Conservation (phyloP, 2,113 vertebrate genomes). For the Collichthys lucidus region DNA sequence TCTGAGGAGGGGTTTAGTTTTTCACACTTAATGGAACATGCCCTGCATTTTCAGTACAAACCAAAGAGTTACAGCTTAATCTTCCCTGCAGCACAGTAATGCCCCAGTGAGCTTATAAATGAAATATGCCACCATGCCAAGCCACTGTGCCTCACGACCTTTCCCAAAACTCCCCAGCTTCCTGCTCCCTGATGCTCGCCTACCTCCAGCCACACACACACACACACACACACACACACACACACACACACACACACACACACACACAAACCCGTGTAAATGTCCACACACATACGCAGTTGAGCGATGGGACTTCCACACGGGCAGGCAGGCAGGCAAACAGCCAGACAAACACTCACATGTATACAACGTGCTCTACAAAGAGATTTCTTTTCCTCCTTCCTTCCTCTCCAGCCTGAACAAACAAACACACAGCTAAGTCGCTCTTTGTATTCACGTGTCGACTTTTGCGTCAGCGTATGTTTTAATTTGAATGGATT, state of each 20-base stretch:
- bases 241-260: slow-evolving; percentile 34
- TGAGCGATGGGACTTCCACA: slow-evolving; percentile 43
- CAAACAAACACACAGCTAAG: slow-evolving; percentile 52
- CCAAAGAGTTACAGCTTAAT: slow-evolving; percentile 63
- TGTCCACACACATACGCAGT: slow-evolving; percentile 21
- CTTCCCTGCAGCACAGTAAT: slow-evolving; percentile 66
- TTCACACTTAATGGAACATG: slow-evolving; percentile 50
- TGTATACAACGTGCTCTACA: slow-evolving; percentile 29
- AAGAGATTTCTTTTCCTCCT: background rate
- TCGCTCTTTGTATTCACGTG: slow-evolving; percentile 63
- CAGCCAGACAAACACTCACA: slow-evolving; percentile 55
- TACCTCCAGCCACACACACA: slow-evolving; percentile 46
- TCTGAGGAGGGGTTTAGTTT: slow-evolving; percentile 33
- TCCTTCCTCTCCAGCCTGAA: slow-evolving; percentile 22
- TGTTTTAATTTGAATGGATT: slow-evolving; percentile 71
- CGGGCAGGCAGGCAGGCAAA: slow-evolving; percentile 24
- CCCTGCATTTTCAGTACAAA: slow-evolving; percentile 46
- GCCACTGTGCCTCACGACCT: slow-evolving; percentile 64
- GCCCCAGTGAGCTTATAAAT: slow-evolving; percentile 73
- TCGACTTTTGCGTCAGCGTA: slow-evolving; percentile 32
- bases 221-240: slow-evolving; percentile 22
- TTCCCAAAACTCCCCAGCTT: slow-evolving; percentile 66
- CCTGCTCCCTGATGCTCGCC: slow-evolving; percentile 45
- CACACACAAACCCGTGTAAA: slow-evolving; percentile 16
- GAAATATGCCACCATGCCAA: slow-evolving; percentile 76